Base-by-base conservation (phyloP, 2,797 vertebrate genomes). In the Sebastolobus altivelis region DNA sequence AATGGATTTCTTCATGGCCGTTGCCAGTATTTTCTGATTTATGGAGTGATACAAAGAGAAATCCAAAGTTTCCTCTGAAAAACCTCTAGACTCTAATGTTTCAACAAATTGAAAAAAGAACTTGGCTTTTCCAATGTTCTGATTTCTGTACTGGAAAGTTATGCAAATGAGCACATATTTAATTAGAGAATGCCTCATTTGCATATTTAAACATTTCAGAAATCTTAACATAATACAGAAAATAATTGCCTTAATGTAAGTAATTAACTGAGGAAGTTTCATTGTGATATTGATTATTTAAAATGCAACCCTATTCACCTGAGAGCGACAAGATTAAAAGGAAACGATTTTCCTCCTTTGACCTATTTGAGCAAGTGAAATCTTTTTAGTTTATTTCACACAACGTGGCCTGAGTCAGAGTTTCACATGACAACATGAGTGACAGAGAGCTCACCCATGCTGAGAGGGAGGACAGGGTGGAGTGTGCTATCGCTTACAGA, bases 401-500 rank as follows among this genome's bases (percentile, higher is more conserved):
- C 1, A 6, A 6, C 8, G 2, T n/a, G 58, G 2, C 16, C 6
- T 5, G 18, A 13, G 4, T 55, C 65, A 74, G 65, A 65, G 61
- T 38, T 55, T 58, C 11, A 43, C 56, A 55, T 35, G 54, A 46
- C 27, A 13, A 49, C 46, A 1, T 49, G 46, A 49, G 46, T 46
- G 71, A 75, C 40, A 22, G 71, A 25, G 70, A 78, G 62, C 72
- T 70, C 79, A 10, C 40, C 72, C 77, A 8, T 4, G 6, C 58
- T 31, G 63, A 29, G 67, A 16, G 65, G 20, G 79, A 65, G 49
- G 69, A 60, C 12, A 8, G 22, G 38, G 38, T 2, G 58, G 20
- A 27, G 67, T 12, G 37, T 20, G 49, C 59, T 63, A 75, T 63
- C 29, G 2, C 52, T 56, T 9, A 7, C 71, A 38, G 76, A 89